Conservation (phyloP, 2,797 vertebrate genomes). For the Chromobotia macracanthus region DNA sequence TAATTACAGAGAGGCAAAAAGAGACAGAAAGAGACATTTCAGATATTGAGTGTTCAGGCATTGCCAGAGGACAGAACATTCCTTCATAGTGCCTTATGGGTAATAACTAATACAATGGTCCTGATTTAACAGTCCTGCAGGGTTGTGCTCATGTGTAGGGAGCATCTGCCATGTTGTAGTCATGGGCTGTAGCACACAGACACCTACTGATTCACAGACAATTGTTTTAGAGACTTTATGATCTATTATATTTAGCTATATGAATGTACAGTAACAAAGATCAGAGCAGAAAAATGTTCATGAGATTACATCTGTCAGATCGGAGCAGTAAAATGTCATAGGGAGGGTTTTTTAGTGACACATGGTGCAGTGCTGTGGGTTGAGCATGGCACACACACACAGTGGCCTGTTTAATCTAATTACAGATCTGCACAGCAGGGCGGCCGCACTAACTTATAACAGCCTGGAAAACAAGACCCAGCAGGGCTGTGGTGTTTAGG, state of each 20-base stretch:
- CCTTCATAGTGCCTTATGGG: constrained; percentile 25
- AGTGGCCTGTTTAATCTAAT: constrained; percentile 70
- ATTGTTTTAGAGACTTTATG: neutral
- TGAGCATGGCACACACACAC: constrained; percentile 33
- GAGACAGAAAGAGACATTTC: neutral
- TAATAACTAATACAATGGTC: constrained; percentile 27
- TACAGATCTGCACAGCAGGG: constrained; percentile 67
- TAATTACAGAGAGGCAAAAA: constrained; percentile 4
- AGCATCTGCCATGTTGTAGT: constrained; percentile 18
- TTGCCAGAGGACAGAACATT: constrained; percentile 11
- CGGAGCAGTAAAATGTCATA: neutral
- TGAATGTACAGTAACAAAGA: neutral
- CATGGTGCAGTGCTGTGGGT: constrained; percentile 1
- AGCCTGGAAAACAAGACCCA: constrained; percentile 56
- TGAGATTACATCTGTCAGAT: constrained; percentile 1
- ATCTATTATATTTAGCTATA: constrained; percentile 17
- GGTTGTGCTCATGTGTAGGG: neutral
- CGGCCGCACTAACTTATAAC: constrained; percentile 64
- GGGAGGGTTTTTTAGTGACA: neutral
- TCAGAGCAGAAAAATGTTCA: neutral
- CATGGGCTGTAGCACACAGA: constrained; percentile 5
- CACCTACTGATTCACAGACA: neutral
- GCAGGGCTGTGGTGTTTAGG: constrained; percentile 16
- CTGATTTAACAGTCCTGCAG: constrained; percentile 7
- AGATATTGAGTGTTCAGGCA: constrained; percentile 21